phyloP scores from a whole-genome alignment of 2,888 invertebrate genomes.

The Nasonovia ribisnigri region DNA sequence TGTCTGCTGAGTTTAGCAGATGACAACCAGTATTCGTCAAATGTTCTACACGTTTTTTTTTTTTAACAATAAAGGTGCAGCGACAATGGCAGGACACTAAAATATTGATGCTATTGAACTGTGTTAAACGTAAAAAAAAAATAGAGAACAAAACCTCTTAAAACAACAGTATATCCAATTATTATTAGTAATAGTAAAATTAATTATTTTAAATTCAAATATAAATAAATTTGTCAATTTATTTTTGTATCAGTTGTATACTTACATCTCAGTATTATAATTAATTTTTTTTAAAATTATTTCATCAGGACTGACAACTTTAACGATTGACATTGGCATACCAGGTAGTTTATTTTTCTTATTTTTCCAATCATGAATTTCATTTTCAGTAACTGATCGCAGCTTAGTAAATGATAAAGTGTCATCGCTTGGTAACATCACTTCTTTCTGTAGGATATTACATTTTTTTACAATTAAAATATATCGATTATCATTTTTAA shows the following conservation, averaged over 20 bases:
- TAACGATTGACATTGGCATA: not conserved
- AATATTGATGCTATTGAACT: not conserved
- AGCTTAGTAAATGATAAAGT: not conserved
- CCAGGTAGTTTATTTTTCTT: not conserved
- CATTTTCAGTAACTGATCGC: conserved; percentile 6
- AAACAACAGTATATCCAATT: not conserved
- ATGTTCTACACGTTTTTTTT: not conserved
- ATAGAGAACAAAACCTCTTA: not conserved
- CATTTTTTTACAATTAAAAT: not conserved
- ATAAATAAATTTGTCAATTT: not conserved
- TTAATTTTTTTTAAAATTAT: conserved; percentile 26
- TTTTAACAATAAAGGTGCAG: not conserved
- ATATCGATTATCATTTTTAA: not conserved
- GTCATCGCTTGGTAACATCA: not conserved
- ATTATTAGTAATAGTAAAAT: not conserved
- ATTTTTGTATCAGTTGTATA: not conserved
- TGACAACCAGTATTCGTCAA: not conserved
- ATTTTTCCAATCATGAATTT: not conserved
- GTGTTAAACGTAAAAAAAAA: not conserved
- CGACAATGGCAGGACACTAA: not conserved
- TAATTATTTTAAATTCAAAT: not conserved
- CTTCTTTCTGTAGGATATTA: not conserved
- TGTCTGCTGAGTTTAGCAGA: not conserved
- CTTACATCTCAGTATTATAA: conserved; percentile 12
- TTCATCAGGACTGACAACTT: conserved; percentile 52